These are phyloP conservation scores for Trematocara variabile DNA, from an alignment of 2,113 vertebrate species.

Conservation along the genomic window DNA sequence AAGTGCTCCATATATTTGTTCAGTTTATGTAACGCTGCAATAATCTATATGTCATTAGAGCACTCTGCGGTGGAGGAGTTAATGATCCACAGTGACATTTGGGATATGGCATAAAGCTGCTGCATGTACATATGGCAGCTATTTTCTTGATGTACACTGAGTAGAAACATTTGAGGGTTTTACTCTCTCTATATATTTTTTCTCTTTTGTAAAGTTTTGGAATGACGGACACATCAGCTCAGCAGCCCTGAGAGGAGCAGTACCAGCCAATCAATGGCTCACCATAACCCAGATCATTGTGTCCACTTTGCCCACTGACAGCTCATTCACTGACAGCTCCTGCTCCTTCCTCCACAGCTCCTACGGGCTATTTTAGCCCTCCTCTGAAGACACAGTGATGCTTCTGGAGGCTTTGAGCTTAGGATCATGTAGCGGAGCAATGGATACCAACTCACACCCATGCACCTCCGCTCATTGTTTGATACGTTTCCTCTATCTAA, in stretches of 20 bases:
- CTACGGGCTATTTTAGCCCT: neutral
- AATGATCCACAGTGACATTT: neutral
- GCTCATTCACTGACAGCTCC: conserved; percentile 17
- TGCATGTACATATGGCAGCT: conserved; percentile 13
- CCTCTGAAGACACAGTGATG: neutral
- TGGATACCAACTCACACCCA: neutral
- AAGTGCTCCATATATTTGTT: neutral
- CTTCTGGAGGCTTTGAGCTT: neutral
- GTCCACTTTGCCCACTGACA: conserved; percentile 28
- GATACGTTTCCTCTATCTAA: neutral
- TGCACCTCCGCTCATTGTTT: neutral
- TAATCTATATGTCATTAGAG: neutral
- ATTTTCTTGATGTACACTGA: neutral
- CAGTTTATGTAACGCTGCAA: neutral
- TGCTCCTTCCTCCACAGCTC: neutral
- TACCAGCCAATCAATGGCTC: conserved; percentile 31
- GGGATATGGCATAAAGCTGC: neutral
- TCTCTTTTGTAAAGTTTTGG: conserved; percentile 6
- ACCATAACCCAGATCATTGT: neutral
- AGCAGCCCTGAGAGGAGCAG: neutral
- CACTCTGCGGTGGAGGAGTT: neutral
- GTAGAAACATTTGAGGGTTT: neutral
- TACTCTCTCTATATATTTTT: neutral
- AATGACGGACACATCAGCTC: conserved; percentile 26
- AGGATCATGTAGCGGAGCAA: neutral